phyloP scores from a whole-genome alignment of 2,888 invertebrate species.

The Aphidoletes aphidimyza region DNA sequence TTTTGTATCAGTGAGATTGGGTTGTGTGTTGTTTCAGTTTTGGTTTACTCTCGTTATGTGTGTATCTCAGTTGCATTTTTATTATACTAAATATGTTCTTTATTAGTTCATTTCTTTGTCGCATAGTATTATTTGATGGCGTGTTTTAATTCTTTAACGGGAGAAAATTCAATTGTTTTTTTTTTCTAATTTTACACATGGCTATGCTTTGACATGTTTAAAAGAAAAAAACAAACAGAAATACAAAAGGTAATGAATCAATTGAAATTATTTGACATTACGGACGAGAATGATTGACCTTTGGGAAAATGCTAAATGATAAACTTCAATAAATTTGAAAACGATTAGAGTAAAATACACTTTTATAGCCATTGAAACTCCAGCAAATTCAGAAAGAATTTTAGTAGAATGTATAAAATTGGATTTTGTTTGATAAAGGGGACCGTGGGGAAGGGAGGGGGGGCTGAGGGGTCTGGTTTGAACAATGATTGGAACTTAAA shows the following conservation, averaged over 20 bases:
- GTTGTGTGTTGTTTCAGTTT: not conserved
- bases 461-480: too few species aligned
- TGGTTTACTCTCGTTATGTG: not conserved
- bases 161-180: not conserved
- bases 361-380: slow-evolving; percentile 24
- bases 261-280: not conserved
- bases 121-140: slow-evolving; percentile 24
- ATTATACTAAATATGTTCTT: not conserved
- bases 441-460: too few species aligned
- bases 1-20: not conserved
- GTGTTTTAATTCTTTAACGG: not conserved
- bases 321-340: not conserved
- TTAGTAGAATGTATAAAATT: too few species aligned
- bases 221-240: too few species aligned
- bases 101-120: not conserved
- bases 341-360: not conserved
- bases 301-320: too few species aligned
- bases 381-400: not conserved
- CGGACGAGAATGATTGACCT: not conserved
- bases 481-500: too few species aligned
- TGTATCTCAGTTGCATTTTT: not conserved
- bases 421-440: too few species aligned
- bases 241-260: not conserved
- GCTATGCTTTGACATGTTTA: not conserved
- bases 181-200: not conserved